phyloP scores from a whole-genome alignment of 2,797 vertebrate species.

The Pseudocheirus occidentalis region DNA sequence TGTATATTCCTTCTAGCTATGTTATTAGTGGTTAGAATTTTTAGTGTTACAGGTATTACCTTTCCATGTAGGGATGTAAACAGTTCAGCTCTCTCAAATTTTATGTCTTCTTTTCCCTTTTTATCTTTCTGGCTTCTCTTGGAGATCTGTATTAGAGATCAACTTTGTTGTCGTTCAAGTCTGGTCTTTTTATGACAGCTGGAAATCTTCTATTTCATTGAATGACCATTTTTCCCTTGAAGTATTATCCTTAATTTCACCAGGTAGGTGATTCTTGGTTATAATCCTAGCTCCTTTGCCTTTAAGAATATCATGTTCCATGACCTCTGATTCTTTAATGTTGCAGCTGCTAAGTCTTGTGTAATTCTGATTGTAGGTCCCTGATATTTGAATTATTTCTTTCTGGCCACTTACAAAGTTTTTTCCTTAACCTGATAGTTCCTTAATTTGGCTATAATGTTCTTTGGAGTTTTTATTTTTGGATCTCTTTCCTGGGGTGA shows the following conservation, averaged over 20 bases:
- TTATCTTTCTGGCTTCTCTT: not conserved
- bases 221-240: not conserved
- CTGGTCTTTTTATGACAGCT: not conserved
- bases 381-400: not conserved
- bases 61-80: not conserved
- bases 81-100: not conserved
- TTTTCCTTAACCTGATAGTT: not conserved
- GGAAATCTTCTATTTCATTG: not conserved
- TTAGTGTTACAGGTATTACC: not conserved
- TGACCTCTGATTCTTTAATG: not conserved
- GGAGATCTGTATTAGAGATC: not conserved
- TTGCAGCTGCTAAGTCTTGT: not conserved
- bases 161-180: not conserved
- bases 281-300: not conserved
- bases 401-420: not conserved
- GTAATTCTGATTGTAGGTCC: not conserved
- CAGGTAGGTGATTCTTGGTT: not conserved
- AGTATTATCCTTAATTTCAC: not conserved
- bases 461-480: not conserved
- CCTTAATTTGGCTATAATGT: too few species aligned
- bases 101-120: not conserved
- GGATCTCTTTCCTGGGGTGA: not conserved
- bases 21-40: not conserved
- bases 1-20: not conserved
- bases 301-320: not conserved